Conservation (phyloP, 2,113 vertebrate species). For the Chascanopsetta lugubris region DNA sequence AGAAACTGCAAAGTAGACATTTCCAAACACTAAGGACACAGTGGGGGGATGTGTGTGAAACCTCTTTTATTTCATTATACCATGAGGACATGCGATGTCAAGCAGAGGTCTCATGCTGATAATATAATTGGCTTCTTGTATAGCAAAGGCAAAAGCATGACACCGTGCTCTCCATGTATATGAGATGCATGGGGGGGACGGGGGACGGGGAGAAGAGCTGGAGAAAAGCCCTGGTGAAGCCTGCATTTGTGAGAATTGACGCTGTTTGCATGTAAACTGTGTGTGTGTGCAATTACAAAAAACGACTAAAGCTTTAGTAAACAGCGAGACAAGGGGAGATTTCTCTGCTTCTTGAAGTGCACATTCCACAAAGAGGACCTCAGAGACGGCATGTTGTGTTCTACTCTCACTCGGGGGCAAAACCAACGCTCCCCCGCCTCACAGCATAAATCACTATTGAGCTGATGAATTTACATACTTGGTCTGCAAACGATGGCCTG, state of each 20-base stretch:
- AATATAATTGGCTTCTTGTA: constrained; percentile 77
- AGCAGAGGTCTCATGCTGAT: constrained; percentile 75
- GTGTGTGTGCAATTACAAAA: constrained; percentile 1
- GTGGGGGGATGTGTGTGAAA: constrained; percentile 69
- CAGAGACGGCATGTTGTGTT: constrained; percentile 22
- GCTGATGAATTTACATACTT: constrained; percentile 70
- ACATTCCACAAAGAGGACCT: constrained; percentile 5
- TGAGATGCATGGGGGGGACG: constrained; percentile 29
- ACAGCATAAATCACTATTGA: constrained; percentile 66
- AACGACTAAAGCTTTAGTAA: background rate
- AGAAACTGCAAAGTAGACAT: constrained; percentile 73
- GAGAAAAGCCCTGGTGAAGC: constrained; percentile 34
- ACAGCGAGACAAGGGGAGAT: constrained; percentile 3
- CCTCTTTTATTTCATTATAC: constrained; percentile 74
- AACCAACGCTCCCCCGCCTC: constrained; percentile 31
- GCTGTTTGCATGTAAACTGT: constrained; percentile 31
- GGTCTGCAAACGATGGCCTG: constrained; percentile 59
- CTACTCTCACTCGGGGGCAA: constrained; percentile 19
- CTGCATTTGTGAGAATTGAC: constrained; percentile 38
- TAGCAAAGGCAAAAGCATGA: constrained; percentile 59
- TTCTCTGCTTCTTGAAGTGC: background rate
- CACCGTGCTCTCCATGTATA: constrained; percentile 48
- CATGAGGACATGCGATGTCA: constrained; percentile 73
- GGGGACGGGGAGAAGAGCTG: constrained; percentile 27
- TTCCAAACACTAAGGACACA: constrained; percentile 72